Percentiles rank a stretch among this genome's conserved stretches.
These are phyloP conservation scores for Dysdera silvatica DNA, from an alignment of 1,140 invertebrate genomes.

Conservation along the genomic window DNA sequence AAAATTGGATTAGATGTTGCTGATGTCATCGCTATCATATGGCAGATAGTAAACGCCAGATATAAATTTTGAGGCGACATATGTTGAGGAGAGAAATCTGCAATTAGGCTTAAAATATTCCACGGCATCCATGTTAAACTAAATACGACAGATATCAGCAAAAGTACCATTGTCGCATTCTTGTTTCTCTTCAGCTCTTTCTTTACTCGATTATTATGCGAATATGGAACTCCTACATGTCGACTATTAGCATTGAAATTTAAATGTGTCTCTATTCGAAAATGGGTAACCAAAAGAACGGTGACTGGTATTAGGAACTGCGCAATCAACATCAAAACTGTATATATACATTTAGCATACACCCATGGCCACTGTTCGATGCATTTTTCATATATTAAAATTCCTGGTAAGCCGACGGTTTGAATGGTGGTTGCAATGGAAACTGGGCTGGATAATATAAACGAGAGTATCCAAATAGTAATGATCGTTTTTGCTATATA, in stretches of 20 bases:
- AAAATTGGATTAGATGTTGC: constrained; percentile 51
- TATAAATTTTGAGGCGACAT: constrained; percentile 41
- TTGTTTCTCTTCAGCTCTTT: constrained; percentile 48
- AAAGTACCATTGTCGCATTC: constrained; percentile 45
- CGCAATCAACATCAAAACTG: constrained; percentile 48
- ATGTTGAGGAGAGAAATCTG: constrained; percentile 41
- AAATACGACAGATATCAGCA: constrained; percentile 40
- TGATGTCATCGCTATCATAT: constrained; percentile 52
- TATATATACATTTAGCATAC: constrained; percentile 47
- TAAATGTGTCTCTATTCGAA: constrained; percentile 48
- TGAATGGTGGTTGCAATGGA: constrained; percentile 47
- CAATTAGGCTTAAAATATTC: constrained; percentile 49
- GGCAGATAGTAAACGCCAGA: constrained; percentile 50
- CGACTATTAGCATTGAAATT: constrained; percentile 28
- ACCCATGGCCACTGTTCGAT: constrained; percentile 45
- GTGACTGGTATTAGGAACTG: constrained; percentile 52
- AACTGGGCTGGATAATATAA: constrained; percentile 47
- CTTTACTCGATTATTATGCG: constrained; percentile 33
- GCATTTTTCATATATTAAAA: constrained; percentile 44
- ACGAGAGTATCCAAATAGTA: constrained; percentile 51
- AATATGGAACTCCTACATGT: background rate
- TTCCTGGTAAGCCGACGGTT: constrained; percentile 37
- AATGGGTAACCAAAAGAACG: constrained; percentile 50
- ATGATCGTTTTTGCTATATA: constrained; percentile 37
- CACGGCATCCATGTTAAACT: constrained; percentile 49